phyloP scores from a whole-genome alignment of 1,140 invertebrate species.

The Hyles vespertilio region DNA sequence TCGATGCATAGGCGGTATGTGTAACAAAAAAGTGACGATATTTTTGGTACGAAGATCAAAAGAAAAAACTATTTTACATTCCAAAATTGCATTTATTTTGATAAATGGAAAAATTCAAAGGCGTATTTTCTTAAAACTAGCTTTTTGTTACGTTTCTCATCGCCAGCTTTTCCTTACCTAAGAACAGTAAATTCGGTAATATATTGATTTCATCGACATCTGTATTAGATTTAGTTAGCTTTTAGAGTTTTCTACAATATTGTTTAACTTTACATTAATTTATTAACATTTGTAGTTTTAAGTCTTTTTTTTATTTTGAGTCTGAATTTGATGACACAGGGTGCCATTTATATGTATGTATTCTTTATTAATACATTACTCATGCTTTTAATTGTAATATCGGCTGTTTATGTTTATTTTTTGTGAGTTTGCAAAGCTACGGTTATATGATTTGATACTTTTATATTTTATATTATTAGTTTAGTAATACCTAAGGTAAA shows the following conservation, averaged over 20 bases:
- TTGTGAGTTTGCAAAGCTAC: too few species aligned
- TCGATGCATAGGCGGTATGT: too few species aligned
- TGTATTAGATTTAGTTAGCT: neutral
- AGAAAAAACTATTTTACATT: too few species aligned
- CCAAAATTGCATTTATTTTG: too few species aligned
- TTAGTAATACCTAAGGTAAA: too few species aligned
- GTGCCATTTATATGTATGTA: slow-evolving; percentile 44
- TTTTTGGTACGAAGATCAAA: too few species aligned
- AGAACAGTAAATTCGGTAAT: neutral
- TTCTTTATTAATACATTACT: neutral
- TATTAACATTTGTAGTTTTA: slow-evolving; percentile 37
- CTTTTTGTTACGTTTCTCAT: neutral
- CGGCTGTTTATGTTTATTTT: too few species aligned
- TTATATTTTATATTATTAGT: too few species aligned
- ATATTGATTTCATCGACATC: neutral
- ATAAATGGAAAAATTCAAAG: too few species aligned
- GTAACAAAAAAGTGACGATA: too few species aligned
- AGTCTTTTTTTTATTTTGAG: slow-evolving; percentile 29
- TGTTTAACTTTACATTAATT: slow-evolving; percentile 33
- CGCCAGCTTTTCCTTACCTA: neutral
- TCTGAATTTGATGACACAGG: slow-evolving; percentile 45
- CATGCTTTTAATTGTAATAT: neutral
- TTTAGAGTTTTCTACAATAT: slow-evolving; percentile 12
- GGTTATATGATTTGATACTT: too few species aligned
- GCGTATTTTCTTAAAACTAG: too few species aligned